phyloP scores from a whole-genome alignment of 2,888 invertebrate genomes.

The Dysmachus trigonus region DNA sequence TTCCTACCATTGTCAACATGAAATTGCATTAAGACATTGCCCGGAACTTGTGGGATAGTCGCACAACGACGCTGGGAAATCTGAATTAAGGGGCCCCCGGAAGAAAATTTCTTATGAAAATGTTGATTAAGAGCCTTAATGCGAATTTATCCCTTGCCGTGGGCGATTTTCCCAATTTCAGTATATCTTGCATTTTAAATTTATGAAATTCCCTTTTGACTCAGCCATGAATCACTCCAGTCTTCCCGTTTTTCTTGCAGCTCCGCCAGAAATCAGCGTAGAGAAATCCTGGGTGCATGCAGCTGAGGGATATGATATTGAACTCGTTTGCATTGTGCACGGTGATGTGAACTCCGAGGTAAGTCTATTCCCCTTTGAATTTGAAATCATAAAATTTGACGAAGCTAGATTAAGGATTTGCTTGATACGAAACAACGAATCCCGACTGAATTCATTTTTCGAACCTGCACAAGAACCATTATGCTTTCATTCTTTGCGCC shows the following conservation, averaged over 20 bases:
- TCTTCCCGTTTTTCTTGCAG: constrained; percentile 58
- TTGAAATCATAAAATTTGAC: background rate
- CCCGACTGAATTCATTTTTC: background rate
- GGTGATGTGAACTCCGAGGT: constrained; percentile 69
- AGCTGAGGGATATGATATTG: constrained; percentile 71
- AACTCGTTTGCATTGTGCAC: constrained; percentile 71
- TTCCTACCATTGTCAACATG: constrained; percentile 20
- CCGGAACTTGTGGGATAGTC: background rate
- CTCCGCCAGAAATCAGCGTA: constrained; percentile 72
- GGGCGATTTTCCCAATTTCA: background rate
- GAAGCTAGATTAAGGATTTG: background rate
- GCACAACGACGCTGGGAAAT: background rate
- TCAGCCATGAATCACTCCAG: background rate
- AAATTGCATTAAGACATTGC: constrained; percentile 27
- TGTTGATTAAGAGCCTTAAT: constrained; percentile 9
- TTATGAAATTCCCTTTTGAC: background rate
- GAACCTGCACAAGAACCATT: background rate
- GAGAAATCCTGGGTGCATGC: constrained; percentile 72
- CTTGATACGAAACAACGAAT: background rate
- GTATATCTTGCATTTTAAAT: background rate
- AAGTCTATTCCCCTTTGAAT: constrained; percentile 50
- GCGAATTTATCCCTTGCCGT: background rate
- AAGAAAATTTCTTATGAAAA: background rate
- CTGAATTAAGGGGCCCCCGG: background rate
- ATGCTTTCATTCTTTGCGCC: background rate